phyloP scores from a whole-genome alignment of 2,888 invertebrate genomes.

The Chrysomela aeneicollis region DNA sequence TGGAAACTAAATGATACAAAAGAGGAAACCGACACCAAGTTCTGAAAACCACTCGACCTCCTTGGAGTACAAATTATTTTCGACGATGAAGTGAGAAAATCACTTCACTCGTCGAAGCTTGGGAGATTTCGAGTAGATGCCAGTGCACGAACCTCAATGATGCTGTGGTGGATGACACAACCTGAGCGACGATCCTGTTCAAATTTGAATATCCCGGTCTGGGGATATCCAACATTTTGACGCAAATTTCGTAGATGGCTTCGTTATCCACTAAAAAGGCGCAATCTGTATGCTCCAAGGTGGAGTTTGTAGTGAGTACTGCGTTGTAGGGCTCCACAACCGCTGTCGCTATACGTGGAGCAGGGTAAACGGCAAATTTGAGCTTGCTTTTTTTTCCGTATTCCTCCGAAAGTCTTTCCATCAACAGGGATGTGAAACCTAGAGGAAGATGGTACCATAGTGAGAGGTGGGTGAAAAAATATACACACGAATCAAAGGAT shows the following conservation, averaged over 20 bases:
- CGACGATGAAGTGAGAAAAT: too few species aligned
- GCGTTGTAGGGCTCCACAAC: constrained; percentile 71
- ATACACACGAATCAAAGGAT: constrained; percentile 58
- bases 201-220: constrained; percentile 85
- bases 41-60: too few species aligned
- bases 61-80: too few species aligned
- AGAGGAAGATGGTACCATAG: not conserved
- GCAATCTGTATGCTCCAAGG: constrained; percentile 83
- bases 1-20: too few species aligned
- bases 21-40: too few species aligned
- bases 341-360: constrained; percentile 64
- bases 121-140: too few species aligned
- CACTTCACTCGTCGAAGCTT: too few species aligned
- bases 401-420: constrained; percentile 80
- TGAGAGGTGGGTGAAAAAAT: too few species aligned
- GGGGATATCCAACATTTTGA: constrained; percentile 83
- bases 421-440: constrained; percentile 77
- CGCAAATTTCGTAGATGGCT: constrained; percentile 77
- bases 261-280: constrained; percentile 75
- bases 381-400: constrained; percentile 83
- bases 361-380: constrained; percentile 84
- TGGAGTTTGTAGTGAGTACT: constrained; percentile 74
- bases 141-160: constrained; percentile 66
- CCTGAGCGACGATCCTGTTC: constrained; percentile 81
- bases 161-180: constrained; percentile 64